Evolutionary conservation across 2,113 vertebrate genomes (phyloP).

Genomic region (Peucedramus taeniatus): DNA sequence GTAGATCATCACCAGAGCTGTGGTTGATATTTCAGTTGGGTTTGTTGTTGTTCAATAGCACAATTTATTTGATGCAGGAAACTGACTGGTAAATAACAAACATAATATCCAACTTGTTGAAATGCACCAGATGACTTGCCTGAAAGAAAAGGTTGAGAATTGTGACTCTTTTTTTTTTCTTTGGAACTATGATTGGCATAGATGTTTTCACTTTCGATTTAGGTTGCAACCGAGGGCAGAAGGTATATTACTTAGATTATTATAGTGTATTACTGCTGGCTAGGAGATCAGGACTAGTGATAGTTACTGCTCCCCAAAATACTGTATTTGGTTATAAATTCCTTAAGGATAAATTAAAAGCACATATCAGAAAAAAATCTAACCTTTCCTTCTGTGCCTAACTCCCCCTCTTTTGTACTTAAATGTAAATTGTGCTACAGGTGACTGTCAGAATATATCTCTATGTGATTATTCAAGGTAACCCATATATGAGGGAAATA

Average conservation of each 20-base stretch:
- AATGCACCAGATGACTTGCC: not conserved
- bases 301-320: not conserved
- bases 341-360: not conserved
- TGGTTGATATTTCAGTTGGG: not conserved
- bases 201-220: not conserved
- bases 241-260: not conserved
- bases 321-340: not conserved
- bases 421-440: not conserved
- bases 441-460: not conserved
- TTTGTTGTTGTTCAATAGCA: not conserved
- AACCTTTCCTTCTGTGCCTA: not conserved
- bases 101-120: not conserved
- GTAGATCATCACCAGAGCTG: not conserved
- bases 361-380: not conserved
- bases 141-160: not conserved
- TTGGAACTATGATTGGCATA: not conserved
- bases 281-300: not conserved
- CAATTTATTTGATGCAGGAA: not conserved
- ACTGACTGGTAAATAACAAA: not conserved
- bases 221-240: not conserved
- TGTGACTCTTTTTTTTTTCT: not conserved
- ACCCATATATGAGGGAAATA: not conserved
- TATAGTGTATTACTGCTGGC: not conserved
- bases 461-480: not conserved
- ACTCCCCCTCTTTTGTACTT: not conserved